phyloP scores from a whole-genome alignment of 1,140 invertebrate species.

The Rhopalosiphum maidis region DNA sequence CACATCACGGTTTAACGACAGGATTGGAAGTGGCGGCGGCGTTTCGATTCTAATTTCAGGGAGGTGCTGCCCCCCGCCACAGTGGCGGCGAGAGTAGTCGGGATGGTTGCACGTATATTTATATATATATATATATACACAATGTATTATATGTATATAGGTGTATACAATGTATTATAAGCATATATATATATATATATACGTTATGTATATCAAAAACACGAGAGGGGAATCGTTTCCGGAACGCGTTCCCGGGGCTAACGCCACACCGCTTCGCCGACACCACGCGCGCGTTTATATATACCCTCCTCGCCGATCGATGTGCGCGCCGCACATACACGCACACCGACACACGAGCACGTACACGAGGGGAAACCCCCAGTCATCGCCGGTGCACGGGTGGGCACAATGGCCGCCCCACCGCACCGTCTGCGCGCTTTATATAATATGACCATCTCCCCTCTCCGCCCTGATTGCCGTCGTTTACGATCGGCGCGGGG shows the following conservation, averaged over 20 bases:
- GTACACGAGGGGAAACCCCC: not conserved
- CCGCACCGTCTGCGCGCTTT: not conserved
- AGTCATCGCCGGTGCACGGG: not conserved
- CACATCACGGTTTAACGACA: not conserved
- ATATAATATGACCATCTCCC: not conserved
- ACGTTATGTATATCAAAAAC: conserved; percentile 29
- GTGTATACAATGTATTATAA: not conserved
- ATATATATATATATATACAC: not conserved
- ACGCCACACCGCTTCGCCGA: not conserved
- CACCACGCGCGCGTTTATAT: not conserved
- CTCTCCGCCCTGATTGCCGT: not conserved
- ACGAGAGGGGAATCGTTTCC: conserved; percentile 43
- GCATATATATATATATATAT: not conserved
- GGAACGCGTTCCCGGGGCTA: conserved; percentile 36
- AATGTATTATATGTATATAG: not conserved
- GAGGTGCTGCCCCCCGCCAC: not conserved
- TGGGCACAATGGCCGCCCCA: not conserved
- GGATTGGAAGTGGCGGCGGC: not conserved
- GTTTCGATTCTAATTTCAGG: conserved; percentile 22
- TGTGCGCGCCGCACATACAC: not conserved
- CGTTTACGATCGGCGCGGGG: not conserved
- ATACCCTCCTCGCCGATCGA: conserved; percentile 34
- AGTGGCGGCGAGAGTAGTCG: not conserved
- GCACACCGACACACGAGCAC: not conserved
- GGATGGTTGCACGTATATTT: not conserved